Conservation (phyloP, 2,113 vertebrate species). For the Gallinago paraguaiae region DNA sequence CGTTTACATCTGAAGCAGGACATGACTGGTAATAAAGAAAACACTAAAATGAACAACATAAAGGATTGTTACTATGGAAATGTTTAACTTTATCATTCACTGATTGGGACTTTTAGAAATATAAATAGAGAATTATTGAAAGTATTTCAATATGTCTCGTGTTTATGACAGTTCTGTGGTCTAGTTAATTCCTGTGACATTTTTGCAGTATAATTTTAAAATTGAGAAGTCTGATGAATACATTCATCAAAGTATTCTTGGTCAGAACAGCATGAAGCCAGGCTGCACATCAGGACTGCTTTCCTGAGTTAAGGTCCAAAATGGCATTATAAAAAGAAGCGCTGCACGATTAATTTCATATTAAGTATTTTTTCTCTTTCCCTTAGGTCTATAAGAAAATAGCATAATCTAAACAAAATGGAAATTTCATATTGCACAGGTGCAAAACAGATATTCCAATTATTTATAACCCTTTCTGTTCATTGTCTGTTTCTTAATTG, state of each 20-base stretch:
- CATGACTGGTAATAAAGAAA: background rate
- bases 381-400: background rate
- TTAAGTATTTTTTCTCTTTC: background rate
- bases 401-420: background rate
- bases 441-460: background rate
- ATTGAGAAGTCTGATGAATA: background rate
- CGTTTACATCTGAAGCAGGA: background rate
- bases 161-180: background rate
- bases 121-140: background rate
- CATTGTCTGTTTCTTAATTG: background rate
- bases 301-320: background rate
- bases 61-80: background rate
- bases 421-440: background rate
- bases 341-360: background rate
- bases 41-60: background rate
- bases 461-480: background rate
- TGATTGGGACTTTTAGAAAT: background rate
- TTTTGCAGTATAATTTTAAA: background rate
- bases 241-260: background rate
- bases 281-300: background rate
- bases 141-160: background rate
- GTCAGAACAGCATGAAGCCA: background rate
- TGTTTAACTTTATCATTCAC: background rate
- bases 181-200: background rate
- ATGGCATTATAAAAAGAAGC: background rate